These are phyloP conservation scores for Eristalis arbustorum DNA, from an alignment of 2,888 invertebrate species.

Conservation along the genomic window DNA sequence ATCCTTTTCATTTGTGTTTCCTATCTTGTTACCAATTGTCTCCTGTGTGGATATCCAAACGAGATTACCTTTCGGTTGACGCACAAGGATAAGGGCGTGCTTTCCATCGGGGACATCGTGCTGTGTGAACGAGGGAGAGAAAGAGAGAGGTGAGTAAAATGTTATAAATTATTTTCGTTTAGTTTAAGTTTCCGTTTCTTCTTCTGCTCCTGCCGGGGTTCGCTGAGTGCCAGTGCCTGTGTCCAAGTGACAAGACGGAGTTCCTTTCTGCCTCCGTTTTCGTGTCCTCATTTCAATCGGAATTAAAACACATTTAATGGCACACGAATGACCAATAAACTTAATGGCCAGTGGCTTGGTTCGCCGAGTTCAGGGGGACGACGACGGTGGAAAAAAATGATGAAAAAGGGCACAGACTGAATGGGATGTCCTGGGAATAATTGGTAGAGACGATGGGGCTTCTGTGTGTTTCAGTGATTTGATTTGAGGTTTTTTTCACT, in stretches of 20 bases:
- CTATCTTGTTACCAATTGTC: slow-evolving; percentile 83
- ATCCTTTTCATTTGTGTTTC: slow-evolving; percentile 82
- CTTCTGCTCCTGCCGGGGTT: neutral
- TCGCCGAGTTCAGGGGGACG: neutral
- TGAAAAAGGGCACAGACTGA: neutral
- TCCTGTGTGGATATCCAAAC: slow-evolving; percentile 90
- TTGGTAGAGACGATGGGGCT: neutral
- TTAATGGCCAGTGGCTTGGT: slow-evolving; percentile 42
- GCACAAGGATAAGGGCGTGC: slow-evolving; percentile 92
- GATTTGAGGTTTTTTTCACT: neutral
- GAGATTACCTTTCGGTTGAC: slow-evolving; percentile 91
- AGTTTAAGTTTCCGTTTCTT: slow-evolving; percentile 21
- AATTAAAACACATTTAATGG: slow-evolving; percentile 55
- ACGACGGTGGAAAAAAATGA: neutral
- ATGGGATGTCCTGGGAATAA: neutral
- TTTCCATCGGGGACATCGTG: slow-evolving; percentile 93
- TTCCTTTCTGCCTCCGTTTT: neutral
- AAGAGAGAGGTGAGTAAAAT: slow-evolving; percentile 50
- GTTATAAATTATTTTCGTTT: slow-evolving; percentile 58
- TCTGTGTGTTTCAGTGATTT: neutral
- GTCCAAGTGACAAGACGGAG: neutral
- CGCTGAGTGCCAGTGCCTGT: too few relatives aligned
- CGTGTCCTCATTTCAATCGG: slow-evolving; percentile 48
- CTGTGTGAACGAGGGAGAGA: slow-evolving; percentile 76
- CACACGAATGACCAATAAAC: slow-evolving; percentile 63